These are phyloP conservation scores for Cephalotes varians DNA, from an alignment of 2,888 invertebrate species.

Conservation along the genomic window DNA sequence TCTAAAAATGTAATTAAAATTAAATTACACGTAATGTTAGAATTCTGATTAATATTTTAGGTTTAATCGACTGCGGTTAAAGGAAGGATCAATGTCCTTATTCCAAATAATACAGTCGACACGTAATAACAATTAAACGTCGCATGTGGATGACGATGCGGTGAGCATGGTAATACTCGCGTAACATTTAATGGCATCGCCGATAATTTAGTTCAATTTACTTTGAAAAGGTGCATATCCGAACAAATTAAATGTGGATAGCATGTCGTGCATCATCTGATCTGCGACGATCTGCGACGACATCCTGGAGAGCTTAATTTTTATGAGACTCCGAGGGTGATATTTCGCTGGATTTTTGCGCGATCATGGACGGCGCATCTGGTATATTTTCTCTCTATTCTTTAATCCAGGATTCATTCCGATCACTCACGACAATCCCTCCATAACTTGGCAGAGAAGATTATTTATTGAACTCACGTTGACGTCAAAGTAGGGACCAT, in stretches of 20 bases:
- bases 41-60: not conserved
- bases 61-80: not conserved
- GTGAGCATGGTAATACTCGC: conserved; percentile 1
- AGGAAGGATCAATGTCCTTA: not conserved
- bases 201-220: conserved; percentile 50
- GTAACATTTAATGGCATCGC: conserved; percentile 18
- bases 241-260: conserved; percentile 46
- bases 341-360: conserved; percentile 41
- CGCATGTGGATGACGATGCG: conserved; percentile 26
- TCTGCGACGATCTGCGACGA: conserved; percentile 35
- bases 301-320: conserved; percentile 51
- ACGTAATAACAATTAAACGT: conserved; percentile 42
- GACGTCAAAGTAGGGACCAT: not conserved
- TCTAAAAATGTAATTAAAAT: not conserved
- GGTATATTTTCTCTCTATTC: conserved; percentile 24
- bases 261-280: conserved; percentile 42
- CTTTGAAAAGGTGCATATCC: conserved; percentile 31
- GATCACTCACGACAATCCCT: conserved; percentile 23
- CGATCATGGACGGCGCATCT: not conserved
- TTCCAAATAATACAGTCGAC: conserved; percentile 1
- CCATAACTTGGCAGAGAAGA: not conserved
- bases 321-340: conserved; percentile 18
- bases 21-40: not conserved
- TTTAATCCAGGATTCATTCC: conserved; percentile 35
- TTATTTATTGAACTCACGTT: conserved; percentile 21